Evolutionary conservation across 1,140 invertebrate species (phyloP).

Genomic region (Apis mellifera): Amel_HAv3.1 CM009933.2:8253001-8253500

Average conservation of each 20-base stretch:
- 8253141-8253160: slow-evolving; percentile 97
- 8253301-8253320: background rate
- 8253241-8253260: slow-evolving; percentile 90
- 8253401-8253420: slow-evolving; percentile 79
- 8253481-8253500: background rate
- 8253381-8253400: slow-evolving; percentile 74
- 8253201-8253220: slow-evolving; percentile 92
- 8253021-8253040: slow-evolving; percentile 95
- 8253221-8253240: slow-evolving; percentile 96
- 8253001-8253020: slow-evolving; percentile 90
- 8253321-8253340: background rate
- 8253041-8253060: slow-evolving; percentile 95
- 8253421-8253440: slow-evolving; percentile 79
- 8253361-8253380: slow-evolving; percentile 26
- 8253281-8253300: background rate
- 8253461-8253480: slow-evolving; percentile 43
- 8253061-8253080: slow-evolving; percentile 87
- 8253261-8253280: slow-evolving; percentile 5
- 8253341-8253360: slow-evolving; percentile 2
- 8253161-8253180: slow-evolving; percentile 97
- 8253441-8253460: slow-evolving; percentile 73
- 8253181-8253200: slow-evolving; percentile 88
- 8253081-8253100: slow-evolving; percentile 94
- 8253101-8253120: slow-evolving; percentile 93
- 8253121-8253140: slow-evolving; percentile 90